These are phyloP conservation scores for Corvus cornix DNA, from an alignment of 2,113 vertebrate genomes.

Conservation along the genomic window DNA sequence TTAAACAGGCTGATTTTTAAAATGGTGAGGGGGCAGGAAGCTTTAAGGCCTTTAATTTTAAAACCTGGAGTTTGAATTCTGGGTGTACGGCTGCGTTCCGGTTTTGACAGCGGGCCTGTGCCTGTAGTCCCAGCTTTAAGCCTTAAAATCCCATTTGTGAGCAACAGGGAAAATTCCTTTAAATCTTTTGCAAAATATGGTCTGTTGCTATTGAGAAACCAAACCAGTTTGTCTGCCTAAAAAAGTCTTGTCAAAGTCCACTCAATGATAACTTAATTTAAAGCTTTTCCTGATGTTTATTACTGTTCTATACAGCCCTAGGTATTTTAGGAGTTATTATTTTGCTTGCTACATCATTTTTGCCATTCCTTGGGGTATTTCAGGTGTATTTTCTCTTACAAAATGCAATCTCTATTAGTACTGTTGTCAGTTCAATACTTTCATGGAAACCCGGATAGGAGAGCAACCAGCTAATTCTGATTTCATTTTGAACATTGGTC, in stretches of 20 bases:
- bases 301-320: background rate
- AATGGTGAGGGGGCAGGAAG: background rate
- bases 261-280: background rate
- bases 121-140: background rate
- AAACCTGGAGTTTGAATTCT: background rate
- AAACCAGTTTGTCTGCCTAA: background rate
- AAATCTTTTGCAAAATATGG: background rate
- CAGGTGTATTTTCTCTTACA: background rate
- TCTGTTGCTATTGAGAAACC: background rate
- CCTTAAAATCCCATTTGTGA: background rate
- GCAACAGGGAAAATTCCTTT: background rate
- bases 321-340: background rate
- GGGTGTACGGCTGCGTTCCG: fast-evolving
- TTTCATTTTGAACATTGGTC: background rate
- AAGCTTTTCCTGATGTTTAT: background rate
- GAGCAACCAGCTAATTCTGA: background rate
- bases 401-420: background rate
- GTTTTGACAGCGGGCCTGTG: background rate
- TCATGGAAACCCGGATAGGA: background rate
- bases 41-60: background rate
- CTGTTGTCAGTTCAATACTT: background rate
- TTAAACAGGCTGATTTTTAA: background rate
- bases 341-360: background rate
- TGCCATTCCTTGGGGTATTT: background rate
- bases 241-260: background rate